Base-by-base conservation (phyloP, 2,113 vertebrate species). In the Gymnobelideus leadbeateri region DNA sequence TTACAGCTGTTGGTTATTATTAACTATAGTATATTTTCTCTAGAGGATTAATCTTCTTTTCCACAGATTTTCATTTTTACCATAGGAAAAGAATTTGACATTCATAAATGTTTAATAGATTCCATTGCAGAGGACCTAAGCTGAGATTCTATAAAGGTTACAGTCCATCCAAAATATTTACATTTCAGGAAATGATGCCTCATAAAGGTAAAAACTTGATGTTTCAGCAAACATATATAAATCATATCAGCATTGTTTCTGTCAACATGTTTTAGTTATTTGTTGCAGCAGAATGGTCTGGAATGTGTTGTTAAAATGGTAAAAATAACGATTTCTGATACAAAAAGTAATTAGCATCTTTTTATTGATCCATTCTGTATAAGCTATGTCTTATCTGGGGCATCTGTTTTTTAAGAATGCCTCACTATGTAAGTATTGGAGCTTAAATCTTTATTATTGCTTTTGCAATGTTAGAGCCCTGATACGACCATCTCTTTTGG, bases 271-370 rank as follows among this genome's bases (percentile, higher is more conserved):
- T 95, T 92, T 96, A 91, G 52, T 57, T 95, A 84, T 96, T 55
- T 90, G 9, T 95, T 96, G 94, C 91, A 97, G 25, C 37, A 96
- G 49, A 8, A 8, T 57, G 97, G 96, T 95, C 94, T 68, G 23
- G 43, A 95, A 97, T 96, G 97, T 21, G 55, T 49, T 93, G 96
- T 95, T 96, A 96, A 97, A 97, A 96, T 77, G 49, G 94, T 97
- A 89, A 91, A 51, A 96, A 95, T 97, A 97, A 98, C 54, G 91
- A 94, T 90, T 98, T 98, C 97, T 97, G 68, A 97, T 96, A 97
- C 0, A 95, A 97, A 98, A 98, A 98, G 89, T 89, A 97, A 98
- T 98, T 97, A 97, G 91, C 91, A 96, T 96, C 96, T 96, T 98
- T 97, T 51, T 77, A 95, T 96, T 93, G 26, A 97, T 96, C 95